A percentile compares a stretch with the other conserved stretches of the same genome.
These are phyloP conservation scores for Drosophila neocordata DNA, from an alignment of 1,140 invertebrate species.

Conservation along the genomic window DNA sequence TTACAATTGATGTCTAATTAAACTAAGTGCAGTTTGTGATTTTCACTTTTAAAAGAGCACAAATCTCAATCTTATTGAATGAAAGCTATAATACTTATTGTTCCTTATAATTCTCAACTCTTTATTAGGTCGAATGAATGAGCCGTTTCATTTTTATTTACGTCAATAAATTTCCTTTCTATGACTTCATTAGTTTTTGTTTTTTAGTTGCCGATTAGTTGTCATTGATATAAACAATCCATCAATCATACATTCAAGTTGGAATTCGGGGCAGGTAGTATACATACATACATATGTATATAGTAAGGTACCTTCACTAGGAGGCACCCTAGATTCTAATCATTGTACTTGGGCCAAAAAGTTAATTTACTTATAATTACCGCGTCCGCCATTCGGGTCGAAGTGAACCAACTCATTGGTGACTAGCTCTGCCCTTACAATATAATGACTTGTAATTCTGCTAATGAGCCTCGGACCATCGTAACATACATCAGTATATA, in stretches of 20 bases:
- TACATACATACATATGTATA: no score
- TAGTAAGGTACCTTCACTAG: conserved; percentile 7
- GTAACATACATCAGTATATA: conserved; percentile 8
- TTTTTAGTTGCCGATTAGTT: conserved; percentile 42
- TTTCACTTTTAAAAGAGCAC: conserved; percentile 26
- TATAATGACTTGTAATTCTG: conserved; percentile 82
- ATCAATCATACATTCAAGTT: conserved; percentile 72
- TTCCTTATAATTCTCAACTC: no score
- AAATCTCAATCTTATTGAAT: background rate
- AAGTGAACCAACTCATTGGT: background rate
- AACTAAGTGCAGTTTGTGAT: conserved; percentile 54
- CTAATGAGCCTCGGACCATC: conserved; percentile 64
- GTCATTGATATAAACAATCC: conserved; percentile 73
- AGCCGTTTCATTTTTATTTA: no score
- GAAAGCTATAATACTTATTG: no score
- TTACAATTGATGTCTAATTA: conserved; percentile 65
- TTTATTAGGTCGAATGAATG: no score
- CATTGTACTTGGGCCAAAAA: conserved; percentile 66
- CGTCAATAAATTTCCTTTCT: background rate
- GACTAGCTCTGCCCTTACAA: conserved; percentile 32
- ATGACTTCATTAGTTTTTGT: conserved; percentile 49
- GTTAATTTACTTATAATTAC: conserved; percentile 83
- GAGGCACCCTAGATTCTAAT: conserved; percentile 63
- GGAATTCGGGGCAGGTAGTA: background rate
- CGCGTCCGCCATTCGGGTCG: conserved; percentile 35